Evolutionary conservation across 2,888 invertebrate genomes (phyloP).

Genomic region (Steromphala cineraria): DNA sequence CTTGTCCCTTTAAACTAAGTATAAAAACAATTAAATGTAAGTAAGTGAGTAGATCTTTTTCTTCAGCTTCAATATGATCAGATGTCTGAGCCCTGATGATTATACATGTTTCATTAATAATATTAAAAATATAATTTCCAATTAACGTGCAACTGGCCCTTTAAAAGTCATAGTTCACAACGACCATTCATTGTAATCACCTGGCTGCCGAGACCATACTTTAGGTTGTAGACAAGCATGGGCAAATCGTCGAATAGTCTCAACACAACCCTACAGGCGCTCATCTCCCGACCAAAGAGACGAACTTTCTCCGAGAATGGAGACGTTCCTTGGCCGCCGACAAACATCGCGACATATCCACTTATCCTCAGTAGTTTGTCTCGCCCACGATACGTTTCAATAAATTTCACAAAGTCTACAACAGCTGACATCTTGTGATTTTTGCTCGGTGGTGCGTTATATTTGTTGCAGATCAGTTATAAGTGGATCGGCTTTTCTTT

Average conservation of each 20-base stretch:
- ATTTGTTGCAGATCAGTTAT: too few relatives aligned
- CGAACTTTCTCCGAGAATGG: conserved; percentile 44
- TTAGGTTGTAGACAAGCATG: conserved; percentile 84
- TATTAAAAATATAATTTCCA: too few relatives aligned
- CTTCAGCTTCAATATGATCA: too few relatives aligned
- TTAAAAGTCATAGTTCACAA: too few relatives aligned
- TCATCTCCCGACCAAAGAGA: conserved; percentile 53
- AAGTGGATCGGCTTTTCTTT: too few relatives aligned
- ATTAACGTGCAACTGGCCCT: too few relatives aligned
- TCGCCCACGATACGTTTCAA: conserved; percentile 89
- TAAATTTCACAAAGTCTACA: conserved; percentile 32
- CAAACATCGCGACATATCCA: conserved; percentile 86
- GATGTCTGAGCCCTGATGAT: too few relatives aligned
- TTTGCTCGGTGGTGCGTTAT: neutral
- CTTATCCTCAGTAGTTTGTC: conserved; percentile 88
- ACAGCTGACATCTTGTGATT: neutral
- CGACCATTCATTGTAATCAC: conserved; percentile 56
- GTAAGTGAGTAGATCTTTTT: too few relatives aligned
- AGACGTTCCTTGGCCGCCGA: conserved; percentile 59
- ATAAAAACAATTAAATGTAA: too few relatives aligned
- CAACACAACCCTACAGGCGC: conserved; percentile 81
- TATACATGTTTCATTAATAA: too few relatives aligned
- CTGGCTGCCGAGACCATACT: conserved; percentile 84
- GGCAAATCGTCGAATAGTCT: conserved; percentile 90
- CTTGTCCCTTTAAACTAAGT: too few relatives aligned